These are phyloP conservation scores for Pseudochaenichthys georgianus DNA, from an alignment of 2,797 vertebrate species.

Conservation along the genomic window DNA sequence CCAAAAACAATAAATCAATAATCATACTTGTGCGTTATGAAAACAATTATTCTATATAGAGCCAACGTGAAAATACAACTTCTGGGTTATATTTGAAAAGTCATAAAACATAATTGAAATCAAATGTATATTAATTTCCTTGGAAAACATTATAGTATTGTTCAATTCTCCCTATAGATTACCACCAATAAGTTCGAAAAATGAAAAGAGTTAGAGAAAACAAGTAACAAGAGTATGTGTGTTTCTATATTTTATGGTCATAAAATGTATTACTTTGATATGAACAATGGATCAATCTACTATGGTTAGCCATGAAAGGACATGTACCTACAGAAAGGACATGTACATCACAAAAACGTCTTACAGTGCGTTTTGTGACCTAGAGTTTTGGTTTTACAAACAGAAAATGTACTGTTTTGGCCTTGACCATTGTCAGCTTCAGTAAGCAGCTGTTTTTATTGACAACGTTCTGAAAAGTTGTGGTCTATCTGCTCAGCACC, in stretches of 20 bases:
- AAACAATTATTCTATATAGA: not conserved
- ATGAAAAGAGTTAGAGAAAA: not conserved
- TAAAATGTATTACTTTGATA: too few species aligned
- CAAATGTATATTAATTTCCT: not conserved
- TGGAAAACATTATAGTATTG: not conserved
- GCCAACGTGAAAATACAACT: not conserved
- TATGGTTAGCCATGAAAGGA: not conserved
- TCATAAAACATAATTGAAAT: not conserved
- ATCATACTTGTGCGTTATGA: not conserved
- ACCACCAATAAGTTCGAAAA: not conserved
- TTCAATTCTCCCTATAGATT: not conserved
- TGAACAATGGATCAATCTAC: not conserved
- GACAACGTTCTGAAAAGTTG: not conserved
- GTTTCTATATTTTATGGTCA: not conserved
- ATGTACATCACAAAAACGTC: too few species aligned
- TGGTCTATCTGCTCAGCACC: not conserved
- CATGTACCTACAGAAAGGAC: not conserved
- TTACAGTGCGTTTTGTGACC: too few species aligned
- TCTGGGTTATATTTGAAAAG: not conserved
- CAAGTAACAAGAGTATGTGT: not conserved
- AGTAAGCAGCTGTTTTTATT: not conserved
- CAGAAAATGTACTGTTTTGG: not conserved
- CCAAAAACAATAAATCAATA: constrained; percentile 34
- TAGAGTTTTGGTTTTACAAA: not conserved
- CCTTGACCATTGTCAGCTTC: constrained; percentile 3